Evolutionary conservation across 2,113 vertebrate genomes (phyloP).

Genomic region (Speoplatyrhinus poulsoni): DNA sequence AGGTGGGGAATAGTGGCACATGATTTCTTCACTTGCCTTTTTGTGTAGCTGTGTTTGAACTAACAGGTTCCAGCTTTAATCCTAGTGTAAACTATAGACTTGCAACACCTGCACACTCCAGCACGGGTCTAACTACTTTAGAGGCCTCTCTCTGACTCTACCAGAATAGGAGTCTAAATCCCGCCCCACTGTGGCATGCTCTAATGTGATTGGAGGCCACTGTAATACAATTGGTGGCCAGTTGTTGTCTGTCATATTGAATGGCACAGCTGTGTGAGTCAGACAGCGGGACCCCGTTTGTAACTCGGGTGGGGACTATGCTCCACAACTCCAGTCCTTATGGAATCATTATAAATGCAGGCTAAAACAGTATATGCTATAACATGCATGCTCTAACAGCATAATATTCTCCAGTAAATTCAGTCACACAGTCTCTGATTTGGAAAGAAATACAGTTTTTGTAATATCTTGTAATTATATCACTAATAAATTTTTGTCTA

Average conservation of each 20-base stretch:
- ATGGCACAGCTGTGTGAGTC: slow-evolving; percentile 41
- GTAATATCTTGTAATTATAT: neutral
- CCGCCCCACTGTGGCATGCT: slow-evolving; percentile 18
- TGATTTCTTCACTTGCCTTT: slow-evolving; percentile 17
- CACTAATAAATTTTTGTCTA: too few relatives aligned
- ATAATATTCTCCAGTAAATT: too few relatives aligned
- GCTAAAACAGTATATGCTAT: neutral
- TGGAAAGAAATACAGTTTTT: neutral
- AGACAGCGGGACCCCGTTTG: slow-evolving; percentile 31
- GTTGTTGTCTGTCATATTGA: slow-evolving; percentile 62
- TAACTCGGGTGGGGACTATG: slow-evolving; percentile 13
- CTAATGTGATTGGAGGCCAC: slow-evolving; percentile 48
- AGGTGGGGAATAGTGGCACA: slow-evolving; percentile 30
- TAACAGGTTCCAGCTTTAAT: neutral
- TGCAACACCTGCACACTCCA: slow-evolving; percentile 15
- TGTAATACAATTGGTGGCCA: slow-evolving; percentile 41
- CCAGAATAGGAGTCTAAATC: slow-evolving; percentile 30
- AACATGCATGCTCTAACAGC: too few relatives aligned
- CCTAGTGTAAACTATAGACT: neutral
- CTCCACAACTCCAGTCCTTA: neutral
- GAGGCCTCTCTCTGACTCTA: slow-evolving; percentile 35
- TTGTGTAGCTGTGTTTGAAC: neutral
- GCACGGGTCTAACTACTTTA: slow-evolving; percentile 49
- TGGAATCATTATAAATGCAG: neutral
- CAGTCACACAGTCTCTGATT: neutral